phyloP scores from a whole-genome alignment of 2,797 vertebrate species.

The Setipinna tenuifilis region DNA sequence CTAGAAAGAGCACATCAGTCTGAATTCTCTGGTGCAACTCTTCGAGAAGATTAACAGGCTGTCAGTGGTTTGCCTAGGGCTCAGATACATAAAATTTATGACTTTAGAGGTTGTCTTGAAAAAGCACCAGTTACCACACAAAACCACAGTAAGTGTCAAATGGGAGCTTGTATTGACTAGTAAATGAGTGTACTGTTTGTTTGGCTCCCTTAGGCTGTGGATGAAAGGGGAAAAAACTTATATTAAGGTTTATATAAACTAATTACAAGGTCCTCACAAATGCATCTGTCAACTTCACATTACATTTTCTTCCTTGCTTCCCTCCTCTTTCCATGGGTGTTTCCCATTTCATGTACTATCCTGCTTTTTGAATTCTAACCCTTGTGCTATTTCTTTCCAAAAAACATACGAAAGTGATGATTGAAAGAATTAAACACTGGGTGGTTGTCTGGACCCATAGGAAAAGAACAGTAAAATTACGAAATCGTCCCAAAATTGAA shows the following conservation, averaged over 20 bases:
- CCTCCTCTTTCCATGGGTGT: not conserved
- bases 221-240: not conserved
- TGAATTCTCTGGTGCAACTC: not conserved
- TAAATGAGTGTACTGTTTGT: not conserved
- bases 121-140: not conserved
- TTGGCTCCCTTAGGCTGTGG: not conserved
- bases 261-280: not conserved
- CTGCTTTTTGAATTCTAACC: no score
- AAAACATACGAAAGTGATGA: no score
- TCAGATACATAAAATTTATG: not conserved
- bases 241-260: not conserved
- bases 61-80: not conserved
- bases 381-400: no score
- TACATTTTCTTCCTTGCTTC: not conserved
- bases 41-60: not conserved
- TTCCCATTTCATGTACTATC: no score
- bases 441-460: no score
- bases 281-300: not conserved
- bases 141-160: not conserved
- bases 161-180: not conserved
- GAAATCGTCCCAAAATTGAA: no score
- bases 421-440: no score
- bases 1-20: not conserved
- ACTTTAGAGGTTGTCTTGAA: not conserved
- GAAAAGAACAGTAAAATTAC: no score